A percentile compares a stretch with the other conserved stretches of the same genome.
Conservation (phyloP, 2,888 invertebrate species). For the Epiblema foenella region DNA sequence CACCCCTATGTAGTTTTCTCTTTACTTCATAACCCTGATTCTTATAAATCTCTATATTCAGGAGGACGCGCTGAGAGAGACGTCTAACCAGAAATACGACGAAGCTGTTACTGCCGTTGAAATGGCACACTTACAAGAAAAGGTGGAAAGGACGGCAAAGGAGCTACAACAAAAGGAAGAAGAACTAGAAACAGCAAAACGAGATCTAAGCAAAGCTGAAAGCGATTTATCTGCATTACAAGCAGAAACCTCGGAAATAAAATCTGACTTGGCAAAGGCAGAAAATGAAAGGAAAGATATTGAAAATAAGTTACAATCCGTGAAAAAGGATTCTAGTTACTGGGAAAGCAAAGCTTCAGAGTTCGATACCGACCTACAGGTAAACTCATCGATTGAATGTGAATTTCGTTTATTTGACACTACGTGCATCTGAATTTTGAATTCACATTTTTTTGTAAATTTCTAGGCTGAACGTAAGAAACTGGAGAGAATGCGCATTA, state of each 20-base stretch:
- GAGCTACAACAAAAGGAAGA: conserved; percentile 72
- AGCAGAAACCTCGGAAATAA: conserved; percentile 73
- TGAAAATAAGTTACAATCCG: conserved; percentile 85
- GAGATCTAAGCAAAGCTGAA: conserved; percentile 74
- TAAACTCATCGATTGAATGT: conserved; percentile 50
- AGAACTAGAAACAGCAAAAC: conserved; percentile 64
- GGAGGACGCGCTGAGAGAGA: conserved; percentile 77
- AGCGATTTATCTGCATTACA: conserved; percentile 73
- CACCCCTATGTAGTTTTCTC: background rate
- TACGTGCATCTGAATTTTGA: background rate
- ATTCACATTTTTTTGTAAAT: conserved; percentile 30
- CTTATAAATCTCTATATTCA: conserved; percentile 48
- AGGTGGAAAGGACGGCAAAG: conserved; percentile 65
- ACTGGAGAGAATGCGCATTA: conserved; percentile 87
- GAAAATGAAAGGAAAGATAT: conserved; percentile 86
- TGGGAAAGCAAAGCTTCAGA: conserved; percentile 87
- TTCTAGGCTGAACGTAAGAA: conserved; percentile 87
- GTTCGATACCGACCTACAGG: conserved; percentile 86
- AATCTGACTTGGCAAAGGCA: conserved; percentile 73
- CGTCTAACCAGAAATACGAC: conserved; percentile 77
- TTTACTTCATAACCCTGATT: background rate
- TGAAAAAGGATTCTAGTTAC: conserved; percentile 86
- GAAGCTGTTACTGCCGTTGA: conserved; percentile 80
- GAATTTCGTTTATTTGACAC: background rate
- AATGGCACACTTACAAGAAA: conserved; percentile 80